Evolutionary conservation across 1,140 invertebrate genomes (phyloP), one percentile per base, ranked within the genome.

Genomic region (Grapholita molesta): DNA sequence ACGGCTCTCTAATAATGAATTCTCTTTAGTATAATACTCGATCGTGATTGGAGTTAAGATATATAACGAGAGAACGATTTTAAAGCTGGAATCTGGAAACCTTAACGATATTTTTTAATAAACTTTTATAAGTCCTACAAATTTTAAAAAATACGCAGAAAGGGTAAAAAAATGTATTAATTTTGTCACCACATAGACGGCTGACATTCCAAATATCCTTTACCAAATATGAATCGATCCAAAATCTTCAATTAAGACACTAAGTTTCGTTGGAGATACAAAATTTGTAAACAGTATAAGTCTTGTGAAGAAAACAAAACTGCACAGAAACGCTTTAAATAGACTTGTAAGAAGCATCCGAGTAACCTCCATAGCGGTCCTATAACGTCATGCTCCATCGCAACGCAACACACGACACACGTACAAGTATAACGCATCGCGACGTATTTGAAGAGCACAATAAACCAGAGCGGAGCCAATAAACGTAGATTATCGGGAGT

Each of bases 401-500:
- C 42, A 48, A 48, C 25, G 15, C 33, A 66, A 21, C 15, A 67
- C 9, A 38, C 18, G 25, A n/a, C 12, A 61, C 24, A 30, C 24
- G 24, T 25, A 28, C 24, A 61, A 9, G 9, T 11, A 25, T 28
- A 61, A 24, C 32, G 32, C 64, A 25, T 38, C n/a, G 53, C 53
- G 24, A 68, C 18, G 24, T 83, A 82, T 82, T 80, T 73, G 79
- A 76, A 78, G 74, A 78, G 80, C 76, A 85, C 83, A 85, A 88
- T 89, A 89, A 88, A 87, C 75, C 86, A 84, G 71, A 84, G 74
- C 74, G 79, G 74, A 86, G 85, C 86, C 86, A 90, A 90, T 90
- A 89, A 90, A 90, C 84, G 88, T 90, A 89, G 86, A 90, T 90
- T 90, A 90, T 90, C 86, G 86, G 85, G 85, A 90, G 88, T 90